These are phyloP conservation scores for Brassicogethes aeneus DNA, from an alignment of 2,888 invertebrate genomes.

Conservation along the genomic window DNA sequence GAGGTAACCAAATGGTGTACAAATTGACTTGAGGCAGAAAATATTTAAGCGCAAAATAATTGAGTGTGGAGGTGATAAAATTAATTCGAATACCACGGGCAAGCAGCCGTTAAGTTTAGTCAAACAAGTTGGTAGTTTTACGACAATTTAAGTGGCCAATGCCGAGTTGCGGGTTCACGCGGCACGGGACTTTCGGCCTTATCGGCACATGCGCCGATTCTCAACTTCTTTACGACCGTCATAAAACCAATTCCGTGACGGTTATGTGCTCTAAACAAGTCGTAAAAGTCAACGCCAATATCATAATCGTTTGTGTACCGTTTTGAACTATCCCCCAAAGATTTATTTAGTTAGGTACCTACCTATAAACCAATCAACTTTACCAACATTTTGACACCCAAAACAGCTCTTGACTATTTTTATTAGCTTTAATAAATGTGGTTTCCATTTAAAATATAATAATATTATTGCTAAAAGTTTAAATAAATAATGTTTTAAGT, in stretches of 20 bases:
- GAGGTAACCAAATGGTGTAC: no score
- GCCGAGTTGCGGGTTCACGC: no score
- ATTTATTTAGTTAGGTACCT: background rate
- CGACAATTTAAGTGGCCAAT: conserved; percentile 21
- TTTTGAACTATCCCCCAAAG: conserved; percentile 5
- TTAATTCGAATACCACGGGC: background rate
- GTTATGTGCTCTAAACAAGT: conserved; percentile 39
- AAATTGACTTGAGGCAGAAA: background rate
- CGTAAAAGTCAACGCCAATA: conserved; percentile 38
- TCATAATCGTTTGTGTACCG: conserved; percentile 28
- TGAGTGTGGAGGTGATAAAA: background rate
- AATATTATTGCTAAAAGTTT: no score
- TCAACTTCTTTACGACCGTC: conserved; percentile 24
- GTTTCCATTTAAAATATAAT: no score
- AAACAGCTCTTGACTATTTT: no score
- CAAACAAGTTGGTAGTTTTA: conserved; percentile 19
- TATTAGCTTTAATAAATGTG: no score
- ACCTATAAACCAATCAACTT: background rate
- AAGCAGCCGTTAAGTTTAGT: background rate
- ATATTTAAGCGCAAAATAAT: background rate
- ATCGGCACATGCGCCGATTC: conserved; percentile 32
- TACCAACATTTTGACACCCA: no score
- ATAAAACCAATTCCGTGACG: conserved; percentile 38
- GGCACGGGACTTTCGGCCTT: background rate
- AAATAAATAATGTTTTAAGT: no score